Base-by-base conservation (phyloP, 37 sponge, comb jelly and placozoan species). In the Theonella swinhoei region DNA sequence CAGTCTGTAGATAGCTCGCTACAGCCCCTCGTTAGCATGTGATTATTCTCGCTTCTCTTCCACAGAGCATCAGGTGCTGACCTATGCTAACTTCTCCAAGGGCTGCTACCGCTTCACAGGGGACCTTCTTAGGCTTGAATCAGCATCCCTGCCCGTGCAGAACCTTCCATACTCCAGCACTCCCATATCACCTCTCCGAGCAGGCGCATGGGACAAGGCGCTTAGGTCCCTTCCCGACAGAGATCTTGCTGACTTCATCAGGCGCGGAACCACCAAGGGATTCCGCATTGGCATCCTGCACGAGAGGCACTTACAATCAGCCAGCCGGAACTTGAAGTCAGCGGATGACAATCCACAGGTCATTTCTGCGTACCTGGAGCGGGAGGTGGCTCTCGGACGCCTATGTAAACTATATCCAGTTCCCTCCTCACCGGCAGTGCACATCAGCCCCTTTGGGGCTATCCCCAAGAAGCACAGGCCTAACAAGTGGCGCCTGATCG, bases 391-490 rank as follows among this genome's bases (percentile, higher is more conserved):
- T 17, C 33, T 25, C 11, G n/a, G 70, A 9, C 70, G 33, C 11
- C 19, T 32, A 68, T 22, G 11, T 24, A 23, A 23, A 22, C 23
- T 23, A 22, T 24, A 24, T 24, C 23, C 23, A 22, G 63, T 61
- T 22, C 63, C 22, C 23, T 23, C 22, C 63, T 23, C 70, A 29
- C 17, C 17, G 22, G 20, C 70, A 17, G 22, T 19, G 11, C 70
- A 68, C 11, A 20, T 68, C 35, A 68, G 70, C 22, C 70, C 63
- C 23, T 61, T 61, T 23, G 63, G 63, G 23, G 63, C 23, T 23
- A 61, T 61, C 63, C 63, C 63, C 63, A 61, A 61, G 23, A 19
- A n/a, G n/a, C n/a, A n/a, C n/a, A n/a, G n/a, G n/a, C n/a, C n/a
- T n/a, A n/a, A n/a, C n/a, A n/a, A n/a, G n/a, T n/a, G n/a, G n/a